phyloP scores from a whole-genome alignment of 2,888 invertebrate species.

The Microctonus brassicae region DNA sequence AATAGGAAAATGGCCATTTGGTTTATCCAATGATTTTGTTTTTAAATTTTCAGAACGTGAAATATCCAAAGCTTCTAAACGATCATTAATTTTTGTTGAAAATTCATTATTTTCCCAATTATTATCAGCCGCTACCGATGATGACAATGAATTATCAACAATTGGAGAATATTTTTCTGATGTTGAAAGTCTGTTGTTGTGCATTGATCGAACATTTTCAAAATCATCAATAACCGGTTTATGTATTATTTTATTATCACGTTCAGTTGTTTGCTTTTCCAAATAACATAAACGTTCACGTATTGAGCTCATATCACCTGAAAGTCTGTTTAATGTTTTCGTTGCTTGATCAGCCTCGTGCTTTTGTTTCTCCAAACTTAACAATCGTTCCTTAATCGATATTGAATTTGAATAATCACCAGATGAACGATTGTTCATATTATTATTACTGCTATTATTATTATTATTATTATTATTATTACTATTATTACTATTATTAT shows the following conservation, averaged over 20 bases:
- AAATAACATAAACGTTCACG: slow-evolving; percentile 76
- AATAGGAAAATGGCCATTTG: slow-evolving; percentile 55
- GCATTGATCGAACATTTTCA: slow-evolving; percentile 57
- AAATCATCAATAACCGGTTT: slow-evolving; percentile 52
- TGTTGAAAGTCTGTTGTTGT: slow-evolving; percentile 59
- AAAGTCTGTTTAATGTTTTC: slow-evolving; percentile 69
- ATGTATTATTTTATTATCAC: slow-evolving; percentile 52
- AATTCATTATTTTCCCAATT: slow-evolving; percentile 52
- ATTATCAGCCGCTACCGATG: slow-evolving; percentile 33
- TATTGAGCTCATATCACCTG: slow-evolving; percentile 76
- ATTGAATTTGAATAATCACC: slow-evolving; percentile 78
- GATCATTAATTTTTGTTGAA: slow-evolving; percentile 69
- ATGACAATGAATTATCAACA: slow-evolving; percentile 16
- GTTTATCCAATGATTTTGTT: slow-evolving; percentile 56
- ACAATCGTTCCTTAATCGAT: slow-evolving; percentile 81
- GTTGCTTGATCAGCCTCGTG: slow-evolving; percentile 60
- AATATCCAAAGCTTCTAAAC: slow-evolving; percentile 72
- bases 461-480: slow-evolving; percentile 66
- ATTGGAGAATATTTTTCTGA: slow-evolving; percentile 55
- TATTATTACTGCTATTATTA: slow-evolving; percentile 50
- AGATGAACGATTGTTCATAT: slow-evolving; percentile 67
- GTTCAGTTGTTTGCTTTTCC: slow-evolving; percentile 71
- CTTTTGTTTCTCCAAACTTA: slow-evolving; percentile 78
- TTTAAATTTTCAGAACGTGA: slow-evolving; percentile 70
- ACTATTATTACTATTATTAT: too few relatives aligned